Base-by-base conservation (phyloP, 1,140 invertebrate genomes). In the Bemisia tabaci region DNA sequence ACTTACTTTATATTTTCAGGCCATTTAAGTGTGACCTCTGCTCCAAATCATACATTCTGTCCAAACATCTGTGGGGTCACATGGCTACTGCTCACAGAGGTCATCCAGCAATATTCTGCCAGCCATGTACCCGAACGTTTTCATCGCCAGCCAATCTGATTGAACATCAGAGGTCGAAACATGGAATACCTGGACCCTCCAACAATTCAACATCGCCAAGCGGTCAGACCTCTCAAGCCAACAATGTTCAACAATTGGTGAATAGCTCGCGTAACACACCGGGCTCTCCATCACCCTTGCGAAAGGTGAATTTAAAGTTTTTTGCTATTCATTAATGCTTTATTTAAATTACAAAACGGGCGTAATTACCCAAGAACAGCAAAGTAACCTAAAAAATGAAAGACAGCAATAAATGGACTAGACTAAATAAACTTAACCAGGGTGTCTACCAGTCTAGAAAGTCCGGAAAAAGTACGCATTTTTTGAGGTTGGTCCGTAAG, bases 41-140 rank as follows among this genome's bases (percentile, higher is more conserved):
- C 70, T 77, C 77, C 68, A 82, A 81, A 68, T 78, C 80, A 2
- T 81, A 81, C 71, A 79, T 79, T 2, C 79, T 79, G 1, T 79
- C 80, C 0, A 81, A 82, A 70, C 80, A 82, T 70, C 75, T 80
- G 27, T 82, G 80, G 80, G 79, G 79, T 60, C 80, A 82, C 64
- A 80, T 82, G 17, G 80, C 79, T 21, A 78, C 79, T 1, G 75
- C 75, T 5, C 80, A 82, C 65, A 75, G 78, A 67, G 80, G 80
- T 22, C 77, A 82, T 72, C 79, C 79, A 17, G 76, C 77, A 11
- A 79, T 81, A 17, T 81, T 79, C 0, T 81, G 80, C 67, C 71
- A 73, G 12, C 76, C 77, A 48, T 81, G 80, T 69, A 75, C 75
- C 1, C 72, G 79, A 2, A 80, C 80, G 65, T 82, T 81, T 66